phyloP scores from a whole-genome alignment of 1,140 invertebrate species.

The Drosophila aff. region DNA sequence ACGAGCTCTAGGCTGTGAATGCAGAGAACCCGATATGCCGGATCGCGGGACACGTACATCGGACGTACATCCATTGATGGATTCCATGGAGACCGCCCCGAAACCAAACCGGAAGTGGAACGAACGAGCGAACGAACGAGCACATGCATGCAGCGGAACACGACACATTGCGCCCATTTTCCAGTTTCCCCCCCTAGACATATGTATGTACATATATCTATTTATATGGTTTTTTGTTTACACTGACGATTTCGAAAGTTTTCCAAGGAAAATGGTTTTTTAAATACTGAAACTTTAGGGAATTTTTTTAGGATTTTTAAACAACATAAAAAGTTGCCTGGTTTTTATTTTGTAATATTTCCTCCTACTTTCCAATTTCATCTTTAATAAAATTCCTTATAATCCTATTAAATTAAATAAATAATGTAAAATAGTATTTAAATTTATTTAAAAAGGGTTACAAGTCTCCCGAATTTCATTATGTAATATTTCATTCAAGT shows the following conservation, averaged over 20 bases:
- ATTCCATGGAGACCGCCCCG: slow-evolving; percentile 14
- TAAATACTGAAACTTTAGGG: neutral
- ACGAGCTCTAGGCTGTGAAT: slow-evolving; percentile 17
- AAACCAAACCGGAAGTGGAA: slow-evolving; percentile 28
- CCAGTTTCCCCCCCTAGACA: neutral
- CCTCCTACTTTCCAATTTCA: neutral
- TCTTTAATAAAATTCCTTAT: neutral
- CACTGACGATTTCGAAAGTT: slow-evolving; percentile 6
- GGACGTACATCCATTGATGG: slow-evolving; percentile 38
- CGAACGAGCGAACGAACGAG: slow-evolving; percentile 2
- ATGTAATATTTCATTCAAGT: neutral
- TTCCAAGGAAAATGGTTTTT: neutral
- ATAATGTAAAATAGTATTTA: neutral
- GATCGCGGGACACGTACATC: slow-evolving; percentile 26
- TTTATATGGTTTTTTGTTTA: slow-evolving; percentile 32
- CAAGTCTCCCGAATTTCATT: neutral
- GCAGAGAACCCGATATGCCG: slow-evolving; percentile 26
- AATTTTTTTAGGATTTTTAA: neutral
- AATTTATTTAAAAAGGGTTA: neutral
- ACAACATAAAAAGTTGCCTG: neutral
- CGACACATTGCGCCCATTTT: slow-evolving; percentile 16
- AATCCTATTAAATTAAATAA: no score
- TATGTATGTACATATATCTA: slow-evolving; percentile 1
- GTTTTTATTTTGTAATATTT: neutral
- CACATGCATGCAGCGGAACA: slow-evolving; percentile 43